These are phyloP conservation scores for Bruchidius siliquastri DNA, from an alignment of 2,888 invertebrate genomes.

Conservation along the genomic window DNA sequence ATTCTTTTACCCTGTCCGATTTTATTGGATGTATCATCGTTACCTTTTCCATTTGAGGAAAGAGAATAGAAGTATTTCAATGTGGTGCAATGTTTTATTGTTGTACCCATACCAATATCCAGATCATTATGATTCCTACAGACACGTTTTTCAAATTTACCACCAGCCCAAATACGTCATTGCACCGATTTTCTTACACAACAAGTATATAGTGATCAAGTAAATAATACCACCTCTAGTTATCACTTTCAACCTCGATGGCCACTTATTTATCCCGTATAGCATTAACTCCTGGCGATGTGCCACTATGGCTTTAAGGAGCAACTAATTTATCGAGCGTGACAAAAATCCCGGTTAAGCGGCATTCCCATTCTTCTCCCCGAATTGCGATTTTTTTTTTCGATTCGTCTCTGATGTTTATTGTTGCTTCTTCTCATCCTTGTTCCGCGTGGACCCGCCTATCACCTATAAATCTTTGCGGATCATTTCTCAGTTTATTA, in stretches of 20 bases:
- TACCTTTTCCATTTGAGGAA: too few relatives aligned
- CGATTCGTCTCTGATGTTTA: background rate
- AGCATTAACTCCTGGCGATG: slow-evolving; percentile 9
- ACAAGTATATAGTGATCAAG: too few relatives aligned
- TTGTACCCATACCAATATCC: too few relatives aligned
- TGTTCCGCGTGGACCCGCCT: background rate
- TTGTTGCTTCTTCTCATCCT: background rate
- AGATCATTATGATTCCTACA: too few relatives aligned
- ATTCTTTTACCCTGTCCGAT: too few relatives aligned
- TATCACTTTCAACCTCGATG: background rate
- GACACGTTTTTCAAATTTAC: too few relatives aligned
- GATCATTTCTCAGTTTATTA: background rate
- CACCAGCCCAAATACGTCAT: too few relatives aligned
- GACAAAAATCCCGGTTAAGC: slow-evolving; percentile 1
- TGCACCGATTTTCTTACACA: too few relatives aligned
- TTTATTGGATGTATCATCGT: too few relatives aligned
- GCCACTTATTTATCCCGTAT: slow-evolving; percentile 6
- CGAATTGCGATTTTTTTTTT: background rate
- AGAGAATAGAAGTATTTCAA: too few relatives aligned
- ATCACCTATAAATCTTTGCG: background rate
- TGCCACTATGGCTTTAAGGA: slow-evolving; percentile 6
- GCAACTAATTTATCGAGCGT: slow-evolving; percentile 2
- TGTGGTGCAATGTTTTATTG: too few relatives aligned
- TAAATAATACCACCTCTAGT: too few relatives aligned
- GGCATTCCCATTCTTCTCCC: background rate